Evolutionary conservation across 53 echinoderm and acorn worm species (phyloP).

Genomic region (Holothuria leucospilota): DNA sequence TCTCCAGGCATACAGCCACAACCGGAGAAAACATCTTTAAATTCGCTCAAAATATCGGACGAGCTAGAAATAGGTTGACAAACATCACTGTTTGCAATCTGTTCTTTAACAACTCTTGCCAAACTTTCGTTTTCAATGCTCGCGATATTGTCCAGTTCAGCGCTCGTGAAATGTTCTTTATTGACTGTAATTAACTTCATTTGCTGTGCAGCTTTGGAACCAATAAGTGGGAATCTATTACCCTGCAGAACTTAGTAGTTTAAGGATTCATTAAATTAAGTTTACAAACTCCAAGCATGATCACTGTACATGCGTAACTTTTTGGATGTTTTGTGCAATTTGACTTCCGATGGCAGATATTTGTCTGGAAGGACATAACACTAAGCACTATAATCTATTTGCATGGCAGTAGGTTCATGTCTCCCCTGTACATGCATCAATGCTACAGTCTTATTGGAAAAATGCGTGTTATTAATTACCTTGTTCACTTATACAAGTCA

Average conservation of each 20-base stretch:
- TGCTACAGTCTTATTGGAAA: not conserved
- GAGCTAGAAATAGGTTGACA: not conserved
- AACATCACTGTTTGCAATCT: no score
- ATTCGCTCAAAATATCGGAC: not conserved
- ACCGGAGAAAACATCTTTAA: slow-evolving; percentile 51
- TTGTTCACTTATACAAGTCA: not conserved
- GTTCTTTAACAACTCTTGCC: no score
- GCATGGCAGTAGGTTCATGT: slow-evolving; percentile 39
- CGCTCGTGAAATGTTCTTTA: slow-evolving; percentile 38
- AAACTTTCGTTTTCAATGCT: not conserved
- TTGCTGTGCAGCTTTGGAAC: slow-evolving; percentile 36
- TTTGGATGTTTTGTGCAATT: slow-evolving; percentile 19
- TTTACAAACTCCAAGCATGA: slow-evolving; percentile 30
- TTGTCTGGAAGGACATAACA: slow-evolving; percentile 60
- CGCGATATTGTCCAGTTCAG: not conserved
- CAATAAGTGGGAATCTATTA: slow-evolving; percentile 37
- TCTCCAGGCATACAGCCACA: slow-evolving; percentile 57
- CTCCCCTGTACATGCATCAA: not conserved
- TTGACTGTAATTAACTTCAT: slow-evolving; percentile 51
- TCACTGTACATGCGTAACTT: slow-evolving; percentile 16
- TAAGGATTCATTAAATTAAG: slow-evolving; percentile 49
- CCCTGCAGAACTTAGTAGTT: not conserved
- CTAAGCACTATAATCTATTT: slow-evolving; percentile 64
- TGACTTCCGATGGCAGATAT: slow-evolving; percentile 38
- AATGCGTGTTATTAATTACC: not conserved